These are phyloP conservation scores for Callospermophilus lateralis DNA, from an alignment of 2,113 vertebrate species.

Conservation along the genomic window DNA sequence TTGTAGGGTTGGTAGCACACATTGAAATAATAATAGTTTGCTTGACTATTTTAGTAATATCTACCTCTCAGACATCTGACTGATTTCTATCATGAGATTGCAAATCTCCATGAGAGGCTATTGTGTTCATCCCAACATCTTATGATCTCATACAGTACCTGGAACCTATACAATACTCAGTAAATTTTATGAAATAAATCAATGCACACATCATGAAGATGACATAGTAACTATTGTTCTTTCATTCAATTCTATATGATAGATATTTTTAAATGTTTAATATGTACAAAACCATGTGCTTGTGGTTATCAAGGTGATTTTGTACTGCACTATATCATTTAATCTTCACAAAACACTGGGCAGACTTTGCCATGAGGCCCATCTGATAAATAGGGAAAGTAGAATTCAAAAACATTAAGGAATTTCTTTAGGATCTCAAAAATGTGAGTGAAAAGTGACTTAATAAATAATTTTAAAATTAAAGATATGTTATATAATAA, in stretches of 20 bases:
- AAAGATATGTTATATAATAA: not conserved
- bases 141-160: not conserved
- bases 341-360: not conserved
- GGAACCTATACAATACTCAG: not conserved
- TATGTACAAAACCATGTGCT: not conserved
- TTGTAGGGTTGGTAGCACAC: not conserved
- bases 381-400: not conserved
- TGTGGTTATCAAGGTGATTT: not conserved
- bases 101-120: not conserved
- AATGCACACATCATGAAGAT: not conserved
- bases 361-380: not conserved
- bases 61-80: not conserved
- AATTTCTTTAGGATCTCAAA: not conserved
- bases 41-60: slow-evolving; percentile 11
- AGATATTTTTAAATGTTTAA: not conserved
- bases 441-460: not conserved
- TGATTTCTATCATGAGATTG: not conserved
- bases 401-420: not conserved
- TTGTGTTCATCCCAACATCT: not conserved
- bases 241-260: not conserved
- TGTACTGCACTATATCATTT: not conserved
- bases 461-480: slow-evolving; percentile 3
- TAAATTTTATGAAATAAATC: not conserved
- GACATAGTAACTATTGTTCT: slow-evolving; percentile 3
- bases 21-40: not conserved